These are phyloP conservation scores for Mixornis gularis DNA, from an alignment of 2,113 vertebrate species.

Conservation along the genomic window DNA sequence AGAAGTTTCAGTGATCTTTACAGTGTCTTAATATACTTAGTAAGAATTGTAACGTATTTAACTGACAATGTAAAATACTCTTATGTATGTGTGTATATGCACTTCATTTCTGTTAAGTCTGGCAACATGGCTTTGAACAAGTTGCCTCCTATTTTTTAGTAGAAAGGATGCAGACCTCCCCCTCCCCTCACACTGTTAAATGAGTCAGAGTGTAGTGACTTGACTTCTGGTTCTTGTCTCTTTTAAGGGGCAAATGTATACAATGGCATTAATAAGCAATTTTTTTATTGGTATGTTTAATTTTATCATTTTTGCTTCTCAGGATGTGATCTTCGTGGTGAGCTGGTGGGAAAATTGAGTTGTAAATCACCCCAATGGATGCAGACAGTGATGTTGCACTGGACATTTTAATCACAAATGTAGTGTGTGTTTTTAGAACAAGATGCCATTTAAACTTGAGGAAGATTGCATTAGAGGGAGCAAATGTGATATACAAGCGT, in stretches of 20 bases:
- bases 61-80: not conserved
- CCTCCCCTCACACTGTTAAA: not conserved
- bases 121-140: not conserved
- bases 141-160: not conserved
- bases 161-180: not conserved
- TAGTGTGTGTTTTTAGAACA: slow-evolving; percentile 97
- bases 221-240: slow-evolving; percentile 2
- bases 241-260: not conserved
- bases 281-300: not conserved
- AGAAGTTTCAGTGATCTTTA: not conserved
- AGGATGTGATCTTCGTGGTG: slow-evolving; percentile 77
- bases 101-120: not conserved
- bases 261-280: not conserved
- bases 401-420: slow-evolving; percentile 97
- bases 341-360: slow-evolving; percentile 64
- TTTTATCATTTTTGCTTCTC: slow-evolving; percentile 45
- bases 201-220: not conserved
- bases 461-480: slow-evolving; percentile 94
- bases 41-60: not conserved
- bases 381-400: slow-evolving; percentile 92
- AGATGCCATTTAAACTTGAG: slow-evolving; percentile 97
- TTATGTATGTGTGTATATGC: not conserved
- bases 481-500: slow-evolving; percentile 96
- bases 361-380: slow-evolving; percentile 89
- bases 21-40: not conserved